Percentiles rank a stretch among this genome's conserved stretches.
Conservation (phyloP, 2,888 invertebrate genomes). For the Dexiosoma caninum region DNA sequence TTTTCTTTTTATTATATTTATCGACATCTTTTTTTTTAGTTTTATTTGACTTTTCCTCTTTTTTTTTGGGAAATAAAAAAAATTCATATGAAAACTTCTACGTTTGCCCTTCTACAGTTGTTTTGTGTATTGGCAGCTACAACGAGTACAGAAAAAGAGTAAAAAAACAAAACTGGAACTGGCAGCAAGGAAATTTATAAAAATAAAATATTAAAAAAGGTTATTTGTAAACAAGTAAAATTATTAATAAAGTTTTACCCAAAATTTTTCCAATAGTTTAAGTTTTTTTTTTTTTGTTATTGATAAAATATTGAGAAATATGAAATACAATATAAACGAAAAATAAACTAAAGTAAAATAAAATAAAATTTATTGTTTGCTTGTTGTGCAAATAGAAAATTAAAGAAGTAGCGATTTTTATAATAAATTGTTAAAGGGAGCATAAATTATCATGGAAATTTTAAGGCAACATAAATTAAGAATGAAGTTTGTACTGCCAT, state of each 20-base stretch:
- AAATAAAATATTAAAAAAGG: constrained; percentile 30
- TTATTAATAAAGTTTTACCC: constrained; percentile 58
- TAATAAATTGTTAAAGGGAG: neutral
- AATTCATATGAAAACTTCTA: constrained; percentile 30
- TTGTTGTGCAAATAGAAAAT: neutral
- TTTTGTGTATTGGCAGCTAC: constrained; percentile 39
- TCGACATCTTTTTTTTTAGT: constrained; percentile 11
- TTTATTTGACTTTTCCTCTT: constrained; percentile 21
- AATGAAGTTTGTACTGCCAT: neutral
- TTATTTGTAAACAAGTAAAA: constrained; percentile 57
- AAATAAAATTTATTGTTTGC: neutral
- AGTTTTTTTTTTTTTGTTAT: constrained; percentile 61
- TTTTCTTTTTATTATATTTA: constrained; percentile 14
- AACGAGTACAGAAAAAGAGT: neutral
- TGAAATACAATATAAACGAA: neutral
- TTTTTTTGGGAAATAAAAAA: constrained; percentile 26
- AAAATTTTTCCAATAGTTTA: constrained; percentile 48
- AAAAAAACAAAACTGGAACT: neutral
- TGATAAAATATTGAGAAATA: constrained; percentile 35
- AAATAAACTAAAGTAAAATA: neutral
- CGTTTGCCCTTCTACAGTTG: constrained; percentile 29
- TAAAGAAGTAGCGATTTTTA: neutral
- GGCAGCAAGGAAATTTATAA: constrained; percentile 15
- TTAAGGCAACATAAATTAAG: neutral
- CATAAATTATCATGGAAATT: neutral